Conservation (phyloP, 2,888 invertebrate genomes). For the Oscheius onirici region DNA sequence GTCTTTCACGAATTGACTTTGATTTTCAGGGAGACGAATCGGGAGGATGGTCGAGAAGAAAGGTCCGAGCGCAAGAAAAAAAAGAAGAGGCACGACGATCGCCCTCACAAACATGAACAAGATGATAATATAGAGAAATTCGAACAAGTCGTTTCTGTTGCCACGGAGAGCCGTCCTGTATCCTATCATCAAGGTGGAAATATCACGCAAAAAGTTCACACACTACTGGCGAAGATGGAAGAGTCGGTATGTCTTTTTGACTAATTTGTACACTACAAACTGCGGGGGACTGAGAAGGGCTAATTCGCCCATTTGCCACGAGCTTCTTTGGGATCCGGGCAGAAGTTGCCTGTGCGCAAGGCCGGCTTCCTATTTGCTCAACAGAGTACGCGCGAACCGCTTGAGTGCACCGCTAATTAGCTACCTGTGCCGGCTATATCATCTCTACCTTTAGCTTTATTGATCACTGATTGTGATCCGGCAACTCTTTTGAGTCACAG, state of each 20-base stretch:
- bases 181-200: background rate
- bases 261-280: background rate
- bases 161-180: background rate
- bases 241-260: slow-evolving; percentile 6
- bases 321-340: slow-evolving; percentile 24
- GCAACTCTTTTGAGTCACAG: no score
- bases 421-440: slow-evolving; percentile 31
- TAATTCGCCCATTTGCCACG: background rate
- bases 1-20: background rate
- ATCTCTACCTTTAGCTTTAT: slow-evolving; percentile 1
- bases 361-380: slow-evolving; percentile 33
- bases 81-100: slow-evolving; percentile 13
- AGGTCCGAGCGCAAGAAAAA: slow-evolving; percentile 13
- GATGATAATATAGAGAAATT: no score
- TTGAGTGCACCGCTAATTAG: slow-evolving; percentile 33
- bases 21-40: background rate
- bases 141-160: no score
- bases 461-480: background rate
- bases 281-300: no score
- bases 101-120: no score
- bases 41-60: background rate
- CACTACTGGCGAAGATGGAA: background rate
- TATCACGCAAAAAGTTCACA: slow-evolving; percentile 11
- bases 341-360: slow-evolving; percentile 32
- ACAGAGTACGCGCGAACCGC: slow-evolving; percentile 33